A percentile compares a stretch with the other conserved stretches of the same genome.
phyloP scores from a whole-genome alignment of 2,888 invertebrate species.

The Lithophane socia region DNA sequence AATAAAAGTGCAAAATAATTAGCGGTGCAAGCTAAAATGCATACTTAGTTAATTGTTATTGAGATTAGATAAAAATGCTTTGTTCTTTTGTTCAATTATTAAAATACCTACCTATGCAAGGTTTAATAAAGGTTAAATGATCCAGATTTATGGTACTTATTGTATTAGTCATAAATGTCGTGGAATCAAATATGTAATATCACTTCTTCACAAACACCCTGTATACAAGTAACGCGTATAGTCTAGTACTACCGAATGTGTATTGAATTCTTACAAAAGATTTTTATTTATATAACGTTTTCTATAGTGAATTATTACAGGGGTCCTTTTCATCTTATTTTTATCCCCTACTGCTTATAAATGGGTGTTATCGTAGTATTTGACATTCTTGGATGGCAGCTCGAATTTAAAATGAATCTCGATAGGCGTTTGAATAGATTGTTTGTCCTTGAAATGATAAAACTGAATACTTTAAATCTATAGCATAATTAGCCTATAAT shows the following conservation, averaged over 20 bases:
- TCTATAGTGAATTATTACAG: conserved; percentile 44
- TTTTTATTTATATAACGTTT: conserved; percentile 46
- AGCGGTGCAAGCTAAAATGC: no score
- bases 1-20: neutral
- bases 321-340: conserved; percentile 47
- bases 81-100: neutral
- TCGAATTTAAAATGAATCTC: conserved; percentile 47
- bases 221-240: neutral
- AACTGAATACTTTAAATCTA: no score
- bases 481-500: no score
- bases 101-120: neutral
- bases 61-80: neutral
- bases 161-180: neutral
- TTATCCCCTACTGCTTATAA: conserved; percentile 47
- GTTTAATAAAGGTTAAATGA: no score
- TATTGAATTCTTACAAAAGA: conserved; percentile 58
- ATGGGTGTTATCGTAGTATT: conserved; percentile 25
- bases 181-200: no score
- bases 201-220: neutral
- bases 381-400: conserved; percentile 12
- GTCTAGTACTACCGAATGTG: conserved; percentile 17
- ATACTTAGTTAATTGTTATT: neutral
- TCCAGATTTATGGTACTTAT: no score
- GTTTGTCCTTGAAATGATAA: neutral
- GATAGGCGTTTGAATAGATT: neutral